Evolutionary conservation across 2,797 vertebrate species (phyloP), one percentile per base, ranked within the genome.

Genomic region (Enteromius unitaeniatus): DNA sequence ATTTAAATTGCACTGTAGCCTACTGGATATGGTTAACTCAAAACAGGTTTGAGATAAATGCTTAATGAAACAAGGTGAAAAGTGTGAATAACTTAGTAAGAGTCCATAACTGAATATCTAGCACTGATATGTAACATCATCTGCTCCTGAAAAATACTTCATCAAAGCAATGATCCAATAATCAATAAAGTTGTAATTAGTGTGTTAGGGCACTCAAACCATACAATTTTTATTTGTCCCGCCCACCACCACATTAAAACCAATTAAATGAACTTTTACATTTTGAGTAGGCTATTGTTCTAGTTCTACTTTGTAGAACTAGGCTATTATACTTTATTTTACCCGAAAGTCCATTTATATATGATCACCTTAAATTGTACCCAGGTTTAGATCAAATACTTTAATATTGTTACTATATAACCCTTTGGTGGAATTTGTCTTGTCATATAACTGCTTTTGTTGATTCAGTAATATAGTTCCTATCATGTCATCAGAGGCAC

Each of bases 401-500:
- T 19, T 4, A 28, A 34, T 34, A 34, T 37, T 37, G 62, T 28
- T 8, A 49, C 2, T 2, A 1, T 34, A 34, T 28, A 82, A 82
- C 15, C 26, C 28, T 75, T 28, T 74, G 23, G 5, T 49, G 45
- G 17, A 34, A 60, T 62, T 40, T 70, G 64, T 76, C 26, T 68
- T 68, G 73, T 47, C 68, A 53, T 26, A n/a, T 70, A 10, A n/a
- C 68, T 42, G 10, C 68, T 76, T 21, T 77, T 73, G 69, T 79
- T 89, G 78, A 82, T 84, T 77, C 51, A 69, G 49, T 58, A 17
- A 34, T 51, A 69, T 15, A 77, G 65, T 81, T 87, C 85, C 87
- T 76, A 85, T 90, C 86, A 88, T 86, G 88, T 89, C 87, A 87
- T 87, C 42, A 78, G 17, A 76, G 19, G 13, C 72, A 81, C 40